phyloP scores from a whole-genome alignment of 1,140 invertebrate species.

The Ceratosolen solmsi region DNA sequence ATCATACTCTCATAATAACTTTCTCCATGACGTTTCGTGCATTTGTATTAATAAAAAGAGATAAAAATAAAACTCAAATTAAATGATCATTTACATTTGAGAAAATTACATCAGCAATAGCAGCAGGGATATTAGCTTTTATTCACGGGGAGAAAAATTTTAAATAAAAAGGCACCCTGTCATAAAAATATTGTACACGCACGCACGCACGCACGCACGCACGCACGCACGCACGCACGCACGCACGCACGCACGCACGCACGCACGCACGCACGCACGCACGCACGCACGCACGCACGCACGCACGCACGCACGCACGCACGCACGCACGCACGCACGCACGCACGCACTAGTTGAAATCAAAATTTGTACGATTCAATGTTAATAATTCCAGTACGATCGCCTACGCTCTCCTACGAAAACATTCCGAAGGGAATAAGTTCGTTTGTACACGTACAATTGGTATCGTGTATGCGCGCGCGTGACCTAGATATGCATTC shows the following conservation, averaged over 20 bases:
- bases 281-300: neutral
- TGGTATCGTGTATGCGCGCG: slow-evolving; percentile 28
- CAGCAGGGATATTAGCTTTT: neutral
- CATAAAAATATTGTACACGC: neutral
- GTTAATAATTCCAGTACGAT: slow-evolving; percentile 2
- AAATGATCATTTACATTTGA: no score
- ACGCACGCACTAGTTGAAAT: neutral
- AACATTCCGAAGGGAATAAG: slow-evolving; percentile 7
- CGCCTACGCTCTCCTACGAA: neutral
- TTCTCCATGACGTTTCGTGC: neutral
- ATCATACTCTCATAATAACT: neutral
- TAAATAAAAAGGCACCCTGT: neutral
- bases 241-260: neutral
- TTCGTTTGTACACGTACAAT: neutral
- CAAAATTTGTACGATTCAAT: neutral
- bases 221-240: neutral
- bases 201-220: neutral
- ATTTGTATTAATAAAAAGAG: neutral
- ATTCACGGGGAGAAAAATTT: neutral
- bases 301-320: neutral
- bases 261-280: neutral
- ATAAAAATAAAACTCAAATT: neutral
- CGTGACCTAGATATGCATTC: slow-evolving; percentile 41
- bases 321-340: no score
- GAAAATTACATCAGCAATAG: neutral